Conservation (phyloP, 2,113 vertebrate species). For the Corydoras maculifer region DNA sequence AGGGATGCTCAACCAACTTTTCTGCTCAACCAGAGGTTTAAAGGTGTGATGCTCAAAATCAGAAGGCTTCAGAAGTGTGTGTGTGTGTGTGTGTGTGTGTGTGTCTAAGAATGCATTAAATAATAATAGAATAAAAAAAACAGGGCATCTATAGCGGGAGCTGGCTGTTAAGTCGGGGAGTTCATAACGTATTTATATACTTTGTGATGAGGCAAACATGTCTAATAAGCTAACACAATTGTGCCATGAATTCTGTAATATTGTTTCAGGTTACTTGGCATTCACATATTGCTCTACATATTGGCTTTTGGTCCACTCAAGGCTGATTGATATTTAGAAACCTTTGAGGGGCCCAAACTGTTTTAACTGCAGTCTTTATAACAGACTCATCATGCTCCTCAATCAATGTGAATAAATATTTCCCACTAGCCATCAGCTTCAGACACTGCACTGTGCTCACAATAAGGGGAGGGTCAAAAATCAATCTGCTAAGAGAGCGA, state of each 20-base stretch:
- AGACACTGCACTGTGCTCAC: conserved; percentile 49
- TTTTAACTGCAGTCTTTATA: conserved; percentile 60
- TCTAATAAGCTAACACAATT: conserved; percentile 3
- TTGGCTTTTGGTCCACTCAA: conserved; percentile 34
- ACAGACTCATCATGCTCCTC: conserved; percentile 62
- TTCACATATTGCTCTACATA: conserved; percentile 49
- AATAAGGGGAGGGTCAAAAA: conserved; percentile 43
- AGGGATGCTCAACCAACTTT: conserved; percentile 42
- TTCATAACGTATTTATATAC: conserved; percentile 10
- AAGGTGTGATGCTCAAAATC: conserved; percentile 30
- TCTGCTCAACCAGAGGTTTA: conserved; percentile 33
- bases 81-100: neutral
- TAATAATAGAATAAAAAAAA: conserved; percentile 30
- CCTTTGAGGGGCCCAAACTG: conserved; percentile 58
- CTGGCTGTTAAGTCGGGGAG: conserved; percentile 24
- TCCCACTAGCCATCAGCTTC: conserved; percentile 64
- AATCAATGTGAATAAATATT: conserved; percentile 71
- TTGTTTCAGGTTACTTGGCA: conserved; percentile 36
- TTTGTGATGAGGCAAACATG: neutral
- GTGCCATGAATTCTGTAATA: conserved; percentile 2
- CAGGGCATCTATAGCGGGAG: conserved; percentile 18
- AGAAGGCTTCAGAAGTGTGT: conserved; percentile 21
- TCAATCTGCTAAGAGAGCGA: conserved; percentile 36
- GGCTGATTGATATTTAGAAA: conserved; percentile 65
- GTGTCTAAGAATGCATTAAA: conserved; percentile 9